Evolutionary conservation across 2,113 vertebrate genomes (phyloP).

Genomic region (Centropus unirufus): DNA sequence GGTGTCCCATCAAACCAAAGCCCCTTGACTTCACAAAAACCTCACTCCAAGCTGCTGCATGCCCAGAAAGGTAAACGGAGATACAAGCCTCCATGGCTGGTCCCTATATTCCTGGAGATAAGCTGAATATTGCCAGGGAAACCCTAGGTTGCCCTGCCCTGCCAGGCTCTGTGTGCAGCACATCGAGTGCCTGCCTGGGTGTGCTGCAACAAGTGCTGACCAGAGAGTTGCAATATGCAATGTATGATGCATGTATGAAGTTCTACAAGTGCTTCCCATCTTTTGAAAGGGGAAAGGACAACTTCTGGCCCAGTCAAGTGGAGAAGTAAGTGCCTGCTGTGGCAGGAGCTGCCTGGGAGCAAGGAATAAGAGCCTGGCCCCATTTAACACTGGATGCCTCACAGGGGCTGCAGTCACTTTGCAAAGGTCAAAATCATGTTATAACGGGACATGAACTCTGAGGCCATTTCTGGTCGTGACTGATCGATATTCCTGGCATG

Average conservation of each 20-base stretch:
- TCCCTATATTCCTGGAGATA: not conserved
- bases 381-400: accelerated
- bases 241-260: accelerated
- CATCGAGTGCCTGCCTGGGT: accelerated
- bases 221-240: not conserved
- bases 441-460: not conserved
- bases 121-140: not conserved
- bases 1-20: not conserved
- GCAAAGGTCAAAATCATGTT: not conserved
- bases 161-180: not conserved
- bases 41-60: not conserved
- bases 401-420: not conserved
- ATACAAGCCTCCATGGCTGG: not conserved
- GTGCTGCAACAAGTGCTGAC: not conserved
- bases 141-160: not conserved
- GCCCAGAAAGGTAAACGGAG: not conserved
- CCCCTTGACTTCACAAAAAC: not conserved
- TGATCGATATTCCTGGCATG: not conserved
- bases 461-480: not conserved
- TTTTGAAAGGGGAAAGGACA: not conserved
- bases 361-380: not conserved
- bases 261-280: not conserved
- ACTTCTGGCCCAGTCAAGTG: not conserved
- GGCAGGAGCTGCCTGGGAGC: not conserved
- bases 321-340: not conserved